Evolutionary conservation across 1,140 invertebrate species (phyloP).

Genomic region (Brachionus manjavacas): DNA sequence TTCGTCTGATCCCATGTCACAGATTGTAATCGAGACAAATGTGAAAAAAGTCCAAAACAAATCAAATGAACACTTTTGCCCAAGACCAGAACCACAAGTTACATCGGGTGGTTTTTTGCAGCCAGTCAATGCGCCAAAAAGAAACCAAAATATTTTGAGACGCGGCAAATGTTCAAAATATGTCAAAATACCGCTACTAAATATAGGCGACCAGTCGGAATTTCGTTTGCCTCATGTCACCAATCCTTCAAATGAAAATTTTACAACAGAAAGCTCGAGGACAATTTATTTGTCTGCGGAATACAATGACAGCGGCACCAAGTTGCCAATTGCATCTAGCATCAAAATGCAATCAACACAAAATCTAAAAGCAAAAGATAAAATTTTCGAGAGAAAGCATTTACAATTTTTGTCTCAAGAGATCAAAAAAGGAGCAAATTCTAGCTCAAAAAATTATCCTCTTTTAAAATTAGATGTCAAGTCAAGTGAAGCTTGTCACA

Average conservation of each 20-base stretch:
- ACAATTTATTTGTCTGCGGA: too few relatives aligned
- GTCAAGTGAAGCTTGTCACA: not conserved
- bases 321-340: not conserved
- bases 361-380: not conserved
- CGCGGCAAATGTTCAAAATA: not conserved
- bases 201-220: not conserved
- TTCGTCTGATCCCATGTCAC: not conserved
- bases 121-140: not conserved
- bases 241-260: not conserved
- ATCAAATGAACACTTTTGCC: not conserved
- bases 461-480: not conserved
- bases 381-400: not conserved
- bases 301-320: too few relatives aligned
- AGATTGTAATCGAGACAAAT: constrained; percentile 27
- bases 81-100: too few relatives aligned
- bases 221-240: not conserved
- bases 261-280: not conserved
- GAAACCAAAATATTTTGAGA: not conserved
- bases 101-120: not conserved
- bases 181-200: not conserved
- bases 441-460: not conserved
- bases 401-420: not conserved
- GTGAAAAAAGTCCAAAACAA: not conserved
- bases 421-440: not conserved
- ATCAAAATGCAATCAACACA: not conserved